phyloP scores from a whole-genome alignment of 2,888 invertebrate species.

The Macroteleia sp. region DNA sequence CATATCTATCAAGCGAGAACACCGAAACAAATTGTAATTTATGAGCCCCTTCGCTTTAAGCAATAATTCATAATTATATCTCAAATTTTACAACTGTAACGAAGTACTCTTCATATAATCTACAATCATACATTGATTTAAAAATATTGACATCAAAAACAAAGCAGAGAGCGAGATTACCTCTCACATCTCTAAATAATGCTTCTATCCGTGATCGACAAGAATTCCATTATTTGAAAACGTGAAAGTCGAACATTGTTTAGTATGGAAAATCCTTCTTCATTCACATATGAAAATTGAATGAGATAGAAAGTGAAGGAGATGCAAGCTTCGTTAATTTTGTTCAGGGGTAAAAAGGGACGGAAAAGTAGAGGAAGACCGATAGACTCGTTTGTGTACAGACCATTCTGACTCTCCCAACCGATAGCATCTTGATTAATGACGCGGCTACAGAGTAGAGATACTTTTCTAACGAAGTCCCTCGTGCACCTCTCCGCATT shows the following conservation, averaged over 20 bases:
- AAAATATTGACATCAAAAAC: too few species aligned
- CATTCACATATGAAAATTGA: conserved; percentile 54
- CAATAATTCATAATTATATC: too few species aligned
- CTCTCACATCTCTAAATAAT: not conserved
- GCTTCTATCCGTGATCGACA: not conserved
- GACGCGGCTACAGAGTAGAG: conserved; percentile 25
- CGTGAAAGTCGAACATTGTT: conserved; percentile 30
- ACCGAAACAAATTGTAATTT: too few species aligned
- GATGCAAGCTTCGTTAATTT: conserved; percentile 62
- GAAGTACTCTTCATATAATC: too few species aligned
- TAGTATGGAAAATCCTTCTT: conserved; percentile 45
- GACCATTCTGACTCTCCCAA: conserved; percentile 41
- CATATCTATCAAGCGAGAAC: too few species aligned
- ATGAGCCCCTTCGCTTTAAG: too few species aligned
- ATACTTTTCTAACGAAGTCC: conserved; percentile 63
- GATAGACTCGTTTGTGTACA: conserved; percentile 63
- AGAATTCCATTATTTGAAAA: conserved; percentile 12
- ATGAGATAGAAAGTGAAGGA: conserved; percentile 37
- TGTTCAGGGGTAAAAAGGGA: conserved; percentile 52
- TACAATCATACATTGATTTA: too few species aligned
- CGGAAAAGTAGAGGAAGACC: conserved; percentile 58
- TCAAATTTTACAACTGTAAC: too few species aligned
- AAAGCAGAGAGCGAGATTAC: too few species aligned
- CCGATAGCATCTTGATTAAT: conserved; percentile 66
- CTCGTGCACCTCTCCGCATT: too few species aligned